A percentile compares a stretch with the other conserved stretches of the same genome.
These are phyloP conservation scores for Rhizomys pruinosus DNA, from an alignment of 2,113 vertebrate species.

Conservation along the genomic window DNA sequence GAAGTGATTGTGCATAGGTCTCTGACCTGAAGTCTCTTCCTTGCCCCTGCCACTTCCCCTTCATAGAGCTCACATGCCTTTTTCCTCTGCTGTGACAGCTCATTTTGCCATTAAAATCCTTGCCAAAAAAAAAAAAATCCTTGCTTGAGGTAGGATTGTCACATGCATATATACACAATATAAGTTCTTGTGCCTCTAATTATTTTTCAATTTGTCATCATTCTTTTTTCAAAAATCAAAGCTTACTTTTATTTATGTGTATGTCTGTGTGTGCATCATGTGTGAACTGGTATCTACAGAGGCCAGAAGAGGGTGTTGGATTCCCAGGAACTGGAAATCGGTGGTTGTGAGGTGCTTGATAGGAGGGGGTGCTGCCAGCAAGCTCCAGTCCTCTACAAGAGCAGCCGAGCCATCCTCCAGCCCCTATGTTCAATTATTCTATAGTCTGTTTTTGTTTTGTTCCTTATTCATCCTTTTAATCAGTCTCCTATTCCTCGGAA, in stretches of 20 bases:
- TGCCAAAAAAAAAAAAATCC: neutral
- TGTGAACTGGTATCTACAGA: neutral
- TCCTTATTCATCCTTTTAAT: neutral
- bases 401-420: neutral
- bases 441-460: neutral
- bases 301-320: neutral
- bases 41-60: neutral
- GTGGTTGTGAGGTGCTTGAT: neutral
- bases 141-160: neutral
- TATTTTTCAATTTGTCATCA: constrained; percentile 19
- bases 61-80: neutral
- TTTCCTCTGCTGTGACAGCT: neutral
- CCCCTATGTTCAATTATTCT: neutral
- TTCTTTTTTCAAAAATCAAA: neutral
- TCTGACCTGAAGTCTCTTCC: neutral
- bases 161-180: neutral
- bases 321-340: neutral
- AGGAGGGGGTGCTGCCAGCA: too few relatives aligned
- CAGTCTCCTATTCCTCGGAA: neutral
- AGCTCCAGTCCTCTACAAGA: too few relatives aligned
- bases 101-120: neutral
- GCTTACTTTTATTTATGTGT: neutral
- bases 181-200: neutral
- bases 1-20: neutral
- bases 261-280: neutral